A percentile compares a stretch with the other conserved stretches of the same genome.
These are phyloP conservation scores for Phylloscopus trochilus DNA, from an alignment of 2,113 vertebrate species.

Conservation along the genomic window DNA sequence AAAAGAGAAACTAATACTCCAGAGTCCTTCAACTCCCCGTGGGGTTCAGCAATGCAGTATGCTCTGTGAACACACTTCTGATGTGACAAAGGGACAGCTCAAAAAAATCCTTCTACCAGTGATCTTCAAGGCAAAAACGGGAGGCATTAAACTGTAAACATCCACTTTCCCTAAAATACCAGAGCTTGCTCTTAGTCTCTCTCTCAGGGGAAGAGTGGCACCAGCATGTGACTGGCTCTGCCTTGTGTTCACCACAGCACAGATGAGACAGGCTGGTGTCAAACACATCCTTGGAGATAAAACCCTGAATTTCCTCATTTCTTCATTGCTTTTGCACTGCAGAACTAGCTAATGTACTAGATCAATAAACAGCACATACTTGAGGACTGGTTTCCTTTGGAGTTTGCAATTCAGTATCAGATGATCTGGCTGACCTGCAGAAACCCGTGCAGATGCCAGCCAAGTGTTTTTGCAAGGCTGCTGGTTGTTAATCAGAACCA, in stretches of 20 bases:
- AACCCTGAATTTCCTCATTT: neutral
- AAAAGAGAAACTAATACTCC: neutral
- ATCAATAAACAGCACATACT: neutral
- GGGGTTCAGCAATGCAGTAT: neutral
- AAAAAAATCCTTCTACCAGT: neutral
- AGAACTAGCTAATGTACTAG: neutral
- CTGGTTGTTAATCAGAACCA: neutral
- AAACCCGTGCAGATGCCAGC: neutral
- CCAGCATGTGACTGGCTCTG: neutral
- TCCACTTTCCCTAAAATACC: neutral
- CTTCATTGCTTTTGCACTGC: neutral
- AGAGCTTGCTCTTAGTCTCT: neutral
- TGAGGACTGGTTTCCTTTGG: neutral
- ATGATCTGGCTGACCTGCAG: neutral
- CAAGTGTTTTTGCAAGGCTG: neutral
- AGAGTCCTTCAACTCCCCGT: neutral
- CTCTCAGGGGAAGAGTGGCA: neutral
- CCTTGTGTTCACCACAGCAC: neutral
- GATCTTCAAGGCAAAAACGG: neutral
- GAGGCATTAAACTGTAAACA: neutral
- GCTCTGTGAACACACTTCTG: neutral
- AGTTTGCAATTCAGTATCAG: neutral
- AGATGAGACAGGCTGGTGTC: fast-evolving
- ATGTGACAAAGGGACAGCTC: neutral
- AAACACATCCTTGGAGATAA: neutral